Conservation (phyloP, 2,888 invertebrate species). For the Sphaeridia pumilis region DNA sequence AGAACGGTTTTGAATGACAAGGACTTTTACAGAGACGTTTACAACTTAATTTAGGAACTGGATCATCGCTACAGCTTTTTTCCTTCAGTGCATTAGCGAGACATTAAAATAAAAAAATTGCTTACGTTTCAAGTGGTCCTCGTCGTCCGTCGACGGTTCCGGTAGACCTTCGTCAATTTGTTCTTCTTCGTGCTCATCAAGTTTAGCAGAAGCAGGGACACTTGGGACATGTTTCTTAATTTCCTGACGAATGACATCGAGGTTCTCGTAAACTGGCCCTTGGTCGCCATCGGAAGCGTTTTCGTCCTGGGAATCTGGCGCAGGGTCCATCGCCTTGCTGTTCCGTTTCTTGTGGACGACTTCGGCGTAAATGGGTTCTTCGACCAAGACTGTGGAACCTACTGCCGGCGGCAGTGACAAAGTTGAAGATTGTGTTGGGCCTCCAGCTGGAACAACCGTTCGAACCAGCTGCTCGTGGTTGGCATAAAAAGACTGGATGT, state of each 20-base stretch:
- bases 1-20: no score
- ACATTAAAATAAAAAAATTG: no score
- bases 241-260: conserved; percentile 14
- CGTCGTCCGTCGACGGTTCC: no score
- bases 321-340: neutral
- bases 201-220: no score
- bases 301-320: neutral
- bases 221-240: no score
- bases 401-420: neutral
- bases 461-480: conserved; percentile 1
- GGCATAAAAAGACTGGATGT: neutral
- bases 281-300: neutral
- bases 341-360: neutral
- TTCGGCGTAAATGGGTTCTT: conserved; percentile 14
- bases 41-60: no score
- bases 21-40: no score
- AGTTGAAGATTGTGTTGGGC: neutral
- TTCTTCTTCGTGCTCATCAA: no score
- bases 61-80: no score
- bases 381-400: neutral
- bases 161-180: no score
- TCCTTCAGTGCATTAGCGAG: no score
- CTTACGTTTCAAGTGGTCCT: no score
- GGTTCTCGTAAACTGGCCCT: conserved; percentile 14
- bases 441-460: neutral